phyloP scores from a whole-genome alignment of 1,140 invertebrate species.

The Temnothorax longispinosus region DNA sequence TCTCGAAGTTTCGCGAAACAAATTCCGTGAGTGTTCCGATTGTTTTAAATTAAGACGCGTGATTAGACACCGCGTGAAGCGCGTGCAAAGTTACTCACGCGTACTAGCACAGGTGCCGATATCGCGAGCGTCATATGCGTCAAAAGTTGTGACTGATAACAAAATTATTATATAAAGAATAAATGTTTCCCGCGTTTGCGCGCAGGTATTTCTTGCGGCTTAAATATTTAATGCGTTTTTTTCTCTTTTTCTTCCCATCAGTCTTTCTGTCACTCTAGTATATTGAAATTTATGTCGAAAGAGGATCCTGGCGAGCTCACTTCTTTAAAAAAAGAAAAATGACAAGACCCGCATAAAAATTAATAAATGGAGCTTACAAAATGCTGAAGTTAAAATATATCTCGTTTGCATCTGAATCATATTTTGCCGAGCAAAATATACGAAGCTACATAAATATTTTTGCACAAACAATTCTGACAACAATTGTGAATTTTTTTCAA shows the following conservation, averaged over 20 bases:
- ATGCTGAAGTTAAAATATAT: neutral
- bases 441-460: neutral
- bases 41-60: constrained; percentile 68
- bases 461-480: neutral
- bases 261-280: constrained; percentile 8
- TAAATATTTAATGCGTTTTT: constrained; percentile 2
- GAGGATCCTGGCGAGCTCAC: neutral
- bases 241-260: neutral
- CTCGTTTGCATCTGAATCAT: neutral
- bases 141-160: constrained; percentile 55
- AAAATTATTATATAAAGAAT: constrained; percentile 10
- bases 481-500: neutral
- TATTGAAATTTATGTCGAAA: neutral
- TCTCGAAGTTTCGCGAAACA: constrained; percentile 34
- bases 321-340: neutral
- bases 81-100: constrained; percentile 2
- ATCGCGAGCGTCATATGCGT: neutral
- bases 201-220: neutral
- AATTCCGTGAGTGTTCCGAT: constrained; percentile 63
- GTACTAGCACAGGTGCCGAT: constrained; percentile 5
- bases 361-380: neutral
- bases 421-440: neutral
- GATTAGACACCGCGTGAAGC: constrained; percentile 30
- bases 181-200: neutral
- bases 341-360: neutral